phyloP scores from a whole-genome alignment of 1,140 invertebrate species.

The Aplysia californica region DNA sequence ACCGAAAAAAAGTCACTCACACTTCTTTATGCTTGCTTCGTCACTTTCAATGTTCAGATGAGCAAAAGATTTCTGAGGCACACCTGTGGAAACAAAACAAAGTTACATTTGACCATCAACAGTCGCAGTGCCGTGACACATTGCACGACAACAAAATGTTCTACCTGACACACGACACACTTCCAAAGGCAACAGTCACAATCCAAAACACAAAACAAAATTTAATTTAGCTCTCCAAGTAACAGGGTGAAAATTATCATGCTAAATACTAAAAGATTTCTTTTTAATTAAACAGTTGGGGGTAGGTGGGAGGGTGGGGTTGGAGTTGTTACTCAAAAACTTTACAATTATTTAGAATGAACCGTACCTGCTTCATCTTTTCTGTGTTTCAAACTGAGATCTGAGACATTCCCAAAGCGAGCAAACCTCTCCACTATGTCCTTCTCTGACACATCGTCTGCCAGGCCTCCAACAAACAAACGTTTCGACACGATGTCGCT shows the following conservation, averaged over 20 bases:
- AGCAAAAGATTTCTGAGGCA: constrained; percentile 44
- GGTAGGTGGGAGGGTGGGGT: not conserved
- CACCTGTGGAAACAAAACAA: constrained; percentile 33
- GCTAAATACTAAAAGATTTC: not conserved
- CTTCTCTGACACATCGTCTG: constrained; percentile 20
- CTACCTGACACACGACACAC: not conserved
- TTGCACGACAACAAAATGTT: not conserved
- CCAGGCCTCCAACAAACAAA: constrained; percentile 33
- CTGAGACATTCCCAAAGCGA: constrained; percentile 40
- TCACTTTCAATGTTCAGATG: constrained; percentile 37
- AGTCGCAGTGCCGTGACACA: not conserved
- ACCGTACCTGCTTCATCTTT: constrained; percentile 31
- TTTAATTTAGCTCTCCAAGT: not conserved
- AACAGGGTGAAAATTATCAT: not conserved
- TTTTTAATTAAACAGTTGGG: not conserved
- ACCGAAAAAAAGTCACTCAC: constrained; percentile 31
- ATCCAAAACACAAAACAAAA: not conserved
- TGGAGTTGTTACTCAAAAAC: not conserved
- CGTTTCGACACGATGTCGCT: too few species aligned
- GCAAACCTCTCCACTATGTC: constrained; percentile 37
- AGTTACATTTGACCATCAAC: not conserved
- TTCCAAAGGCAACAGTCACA: not conserved
- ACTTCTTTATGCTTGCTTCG: constrained; percentile 38
- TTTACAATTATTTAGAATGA: not conserved
- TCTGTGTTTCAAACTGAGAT: constrained; percentile 39